Conservation (phyloP, 2,888 invertebrate species). For the Cantharis lateralis region DNA sequence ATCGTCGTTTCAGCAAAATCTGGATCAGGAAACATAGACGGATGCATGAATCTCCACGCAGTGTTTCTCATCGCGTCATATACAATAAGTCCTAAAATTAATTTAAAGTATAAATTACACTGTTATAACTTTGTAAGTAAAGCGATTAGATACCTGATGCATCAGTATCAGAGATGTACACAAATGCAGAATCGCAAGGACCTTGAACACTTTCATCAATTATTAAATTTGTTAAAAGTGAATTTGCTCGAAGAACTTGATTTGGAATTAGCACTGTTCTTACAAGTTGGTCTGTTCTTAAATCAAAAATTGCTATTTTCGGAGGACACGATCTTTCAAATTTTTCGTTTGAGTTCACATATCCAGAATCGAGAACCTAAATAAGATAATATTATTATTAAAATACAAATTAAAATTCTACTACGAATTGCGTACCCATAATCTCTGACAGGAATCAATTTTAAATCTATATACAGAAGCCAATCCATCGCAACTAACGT, state of each 20-base stretch:
- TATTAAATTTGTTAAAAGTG: constrained; percentile 77
- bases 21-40: constrained; percentile 85
- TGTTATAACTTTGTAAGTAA: background rate
- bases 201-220: constrained; percentile 73
- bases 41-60: constrained; percentile 80
- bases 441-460: constrained; percentile 78
- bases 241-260: constrained; percentile 73
- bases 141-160: constrained; percentile 68
- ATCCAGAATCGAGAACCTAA: constrained; percentile 81
- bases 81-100: constrained; percentile 57
- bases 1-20: constrained; percentile 77
- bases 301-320: constrained; percentile 79
- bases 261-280: constrained; percentile 75
- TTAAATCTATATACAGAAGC: constrained; percentile 79
- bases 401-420: background rate
- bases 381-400: constrained; percentile 53
- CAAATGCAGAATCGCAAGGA: constrained; percentile 76
- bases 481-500: constrained; percentile 76
- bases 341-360: constrained; percentile 72
- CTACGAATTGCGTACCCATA: constrained; percentile 62
- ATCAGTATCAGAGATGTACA: constrained; percentile 82
- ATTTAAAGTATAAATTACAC: background rate
- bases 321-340: constrained; percentile 75
- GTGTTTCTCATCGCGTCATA: constrained; percentile 75
- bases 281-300: constrained; percentile 72